phyloP scores from a whole-genome alignment of 1,140 invertebrate species.

The Drosophila jambulina region DNA sequence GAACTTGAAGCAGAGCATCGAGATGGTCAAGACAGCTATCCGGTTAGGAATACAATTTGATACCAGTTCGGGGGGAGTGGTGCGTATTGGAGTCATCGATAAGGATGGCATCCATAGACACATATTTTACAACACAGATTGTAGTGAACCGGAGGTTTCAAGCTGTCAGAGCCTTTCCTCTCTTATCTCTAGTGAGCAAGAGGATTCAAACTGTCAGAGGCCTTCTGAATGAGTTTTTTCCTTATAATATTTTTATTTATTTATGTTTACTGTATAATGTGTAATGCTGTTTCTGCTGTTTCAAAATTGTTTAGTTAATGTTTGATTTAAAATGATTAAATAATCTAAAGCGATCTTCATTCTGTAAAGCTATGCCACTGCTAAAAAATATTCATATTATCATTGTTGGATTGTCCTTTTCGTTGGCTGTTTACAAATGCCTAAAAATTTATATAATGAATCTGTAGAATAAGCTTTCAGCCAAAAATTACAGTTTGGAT shows the following conservation, averaged over 20 bases:
- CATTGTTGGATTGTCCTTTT: no score
- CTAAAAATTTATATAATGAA: not conserved
- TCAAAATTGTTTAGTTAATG: no score
- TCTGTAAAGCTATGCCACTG: not conserved
- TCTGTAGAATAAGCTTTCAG: not conserved
- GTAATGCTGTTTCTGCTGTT: not conserved
- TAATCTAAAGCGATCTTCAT: not conserved
- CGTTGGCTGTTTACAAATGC: not conserved
- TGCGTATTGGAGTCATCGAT: conserved; percentile 95
- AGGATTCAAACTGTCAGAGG: not conserved
- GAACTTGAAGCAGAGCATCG: conserved; percentile 92
- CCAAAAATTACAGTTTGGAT: conserved; percentile 62
- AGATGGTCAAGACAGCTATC: conserved; percentile 94
- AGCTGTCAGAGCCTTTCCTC: conserved; percentile 1
- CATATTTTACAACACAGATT: conserved; percentile 87
- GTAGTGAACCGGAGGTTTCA: conserved; percentile 23
- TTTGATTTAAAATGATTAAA: not conserved
- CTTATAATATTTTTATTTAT: not conserved
- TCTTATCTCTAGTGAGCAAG: not conserved
- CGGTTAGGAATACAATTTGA: conserved; percentile 96
- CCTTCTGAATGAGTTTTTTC: not conserved
- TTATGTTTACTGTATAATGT: not conserved
- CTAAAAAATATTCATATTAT: no score
- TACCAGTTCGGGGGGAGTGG: conserved; percentile 97
- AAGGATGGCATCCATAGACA: conserved; percentile 92